A percentile compares a stretch with the other conserved stretches of the same genome.
These are phyloP conservation scores for Parauchenoglanis ngamensis DNA, from an alignment of 2,797 vertebrate species.

Conservation along the genomic window DNA sequence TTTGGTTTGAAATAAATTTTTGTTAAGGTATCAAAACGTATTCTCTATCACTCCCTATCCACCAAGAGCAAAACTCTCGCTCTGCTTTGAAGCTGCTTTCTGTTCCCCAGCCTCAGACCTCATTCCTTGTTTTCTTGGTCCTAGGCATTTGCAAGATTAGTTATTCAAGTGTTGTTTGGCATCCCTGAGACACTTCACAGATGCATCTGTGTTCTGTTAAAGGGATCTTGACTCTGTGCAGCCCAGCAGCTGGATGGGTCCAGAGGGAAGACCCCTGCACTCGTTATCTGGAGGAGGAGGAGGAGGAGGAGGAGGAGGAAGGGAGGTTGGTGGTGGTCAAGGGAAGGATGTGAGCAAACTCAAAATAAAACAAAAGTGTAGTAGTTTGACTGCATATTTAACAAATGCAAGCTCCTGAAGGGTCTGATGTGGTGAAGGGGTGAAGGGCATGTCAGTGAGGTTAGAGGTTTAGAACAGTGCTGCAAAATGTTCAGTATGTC, in stretches of 20 bases:
- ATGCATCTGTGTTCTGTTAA: conserved; percentile 77
- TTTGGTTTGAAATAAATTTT: not conserved
- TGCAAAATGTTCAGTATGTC: not conserved
- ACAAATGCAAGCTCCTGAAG: not conserved
- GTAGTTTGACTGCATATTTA: not conserved
- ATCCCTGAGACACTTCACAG: conserved; percentile 65
- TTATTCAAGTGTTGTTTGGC: conserved; percentile 70
- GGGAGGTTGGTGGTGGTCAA: conserved; percentile 38
- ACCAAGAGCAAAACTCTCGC: not conserved
- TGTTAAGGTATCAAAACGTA: not conserved
- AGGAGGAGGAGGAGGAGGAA: conserved; percentile 31
- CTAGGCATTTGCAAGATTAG: conserved; percentile 60
- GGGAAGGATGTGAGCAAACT: conserved; percentile 55
- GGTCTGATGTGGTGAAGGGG: not conserved
- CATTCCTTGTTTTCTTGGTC: conserved; percentile 60
- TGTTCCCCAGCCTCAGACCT: conserved; percentile 58
- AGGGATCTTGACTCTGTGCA: conserved; percentile 69
- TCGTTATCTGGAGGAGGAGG: conserved; percentile 68
- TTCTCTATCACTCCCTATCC: not conserved
- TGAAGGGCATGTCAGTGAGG: not conserved
- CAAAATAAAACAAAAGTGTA: conserved; percentile 65
- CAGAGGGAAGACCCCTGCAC: conserved; percentile 72
- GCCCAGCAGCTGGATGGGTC: conserved; percentile 74
- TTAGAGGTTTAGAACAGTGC: not conserved
- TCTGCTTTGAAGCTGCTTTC: conserved; percentile 59